Base-by-base conservation (phyloP, 2,888 invertebrate genomes). In the Torymus auratus region DNA sequence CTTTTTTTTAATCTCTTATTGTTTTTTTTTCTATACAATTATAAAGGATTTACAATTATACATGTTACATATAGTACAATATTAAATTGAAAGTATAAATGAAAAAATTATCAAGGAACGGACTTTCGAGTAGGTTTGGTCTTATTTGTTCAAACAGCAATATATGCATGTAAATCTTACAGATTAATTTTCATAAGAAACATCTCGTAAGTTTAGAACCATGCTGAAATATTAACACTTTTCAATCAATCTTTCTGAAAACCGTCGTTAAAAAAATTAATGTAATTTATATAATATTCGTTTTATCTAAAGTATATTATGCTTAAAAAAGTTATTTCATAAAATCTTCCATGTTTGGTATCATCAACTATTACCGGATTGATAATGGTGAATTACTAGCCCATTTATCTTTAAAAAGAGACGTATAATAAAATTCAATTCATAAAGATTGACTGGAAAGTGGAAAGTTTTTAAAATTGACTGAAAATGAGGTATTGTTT, bases 11-110 rank as follows among this genome's bases (percentile, higher is more conserved):
- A 41, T 41, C 7, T 65, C 12, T 60, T 50, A 41, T 70, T 70
- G 12, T 56, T 23, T 62, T 50, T 23, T 67, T 14, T 71, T 55
- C 20, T 73, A 77, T 80, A 80, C 82, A 82, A 74, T 80, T 73
- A 70, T 61, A 80, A 81, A 82, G 74, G 78, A 75, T 74, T 77
- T 78, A 82, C 78, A 80, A 80, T 78, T 76, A 82, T 80, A 77
- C 82, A 78, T 56, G 65, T 80, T 82, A 82, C 80, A 82, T 73
- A 74, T 78, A 81, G 55, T 81, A 77, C 67, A 78, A 78, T 80
- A 73, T 75, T 75, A 17, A 73, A 78, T 83, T 15, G 68, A 76
- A 73, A 76, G 41, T 70, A 79, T 64, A 79, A 82, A 82, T 28
- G 10, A 79, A 79, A 77, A 61, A 15, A 72, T 62, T 41, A 41